Evolutionary conservation across 1,140 invertebrate genomes (phyloP), one percentile per base, ranked within the genome.

Genomic region (Aphaenogaster ashmeadi): DNA sequence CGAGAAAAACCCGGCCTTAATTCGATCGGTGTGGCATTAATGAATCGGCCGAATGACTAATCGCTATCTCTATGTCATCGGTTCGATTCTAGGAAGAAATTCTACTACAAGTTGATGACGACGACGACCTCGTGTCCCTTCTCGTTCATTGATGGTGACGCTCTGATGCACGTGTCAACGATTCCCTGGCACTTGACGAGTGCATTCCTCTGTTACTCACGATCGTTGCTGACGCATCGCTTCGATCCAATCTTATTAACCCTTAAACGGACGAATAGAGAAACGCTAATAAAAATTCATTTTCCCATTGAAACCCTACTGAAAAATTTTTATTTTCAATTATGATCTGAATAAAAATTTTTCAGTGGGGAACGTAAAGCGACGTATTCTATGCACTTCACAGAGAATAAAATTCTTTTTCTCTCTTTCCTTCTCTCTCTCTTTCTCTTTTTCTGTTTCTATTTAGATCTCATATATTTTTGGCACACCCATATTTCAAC

Each of bases 1-100:
- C 89, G 89, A 90, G 89, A 88, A 90, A 90, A 90, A 67, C 75
- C 67, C 80, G 89, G 89, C 89, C 89, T 90, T 90, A 90, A 90
- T 90, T 90, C 83, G 79, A 91, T 89, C 79, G 64, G 62, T 52
- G 66, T 71, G 52, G 67, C 67, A 88, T 88, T 74, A 71, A 90
- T 77, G 74, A 91, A 52, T 75, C 77, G 75, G 13, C 36, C 88
- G 71, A 71, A 47, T 78, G 89, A 87, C 77, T 87, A 89, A 87
- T 91, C 87, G 38, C 27, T 54, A 44, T 47, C 62, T 56, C 52
- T 69, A 67, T 38, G 69, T 74, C 62, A 52, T 64, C 11, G 33
- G 38, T 27, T 36, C 11, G n/a, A 3, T 54, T 41, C 33, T 69
- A 44, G 27, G 54, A 52, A 71, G 71, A 47, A 84, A 58, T 87